These are phyloP conservation scores for Hylomyscus alleni DNA, from an alignment of 2,797 vertebrate species.

Conservation along the genomic window DNA sequence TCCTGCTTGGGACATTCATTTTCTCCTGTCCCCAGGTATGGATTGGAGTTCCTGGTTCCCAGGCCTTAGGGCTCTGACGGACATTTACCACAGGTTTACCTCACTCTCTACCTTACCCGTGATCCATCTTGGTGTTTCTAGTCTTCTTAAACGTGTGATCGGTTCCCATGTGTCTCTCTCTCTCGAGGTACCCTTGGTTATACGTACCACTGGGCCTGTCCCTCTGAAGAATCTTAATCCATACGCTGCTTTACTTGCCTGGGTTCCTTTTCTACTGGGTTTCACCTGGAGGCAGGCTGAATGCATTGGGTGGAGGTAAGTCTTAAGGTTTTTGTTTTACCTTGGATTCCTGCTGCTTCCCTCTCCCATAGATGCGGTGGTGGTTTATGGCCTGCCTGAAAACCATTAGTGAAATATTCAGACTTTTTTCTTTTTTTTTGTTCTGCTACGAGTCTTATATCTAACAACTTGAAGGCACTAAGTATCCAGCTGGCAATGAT, in stretches of 20 bases:
- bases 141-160: not conserved
- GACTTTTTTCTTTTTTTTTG: not conserved
- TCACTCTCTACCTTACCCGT: not conserved
- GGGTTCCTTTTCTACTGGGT: constrained; percentile 60
- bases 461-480: constrained; percentile 75
- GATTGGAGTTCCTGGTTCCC: not conserved
- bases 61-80: not conserved
- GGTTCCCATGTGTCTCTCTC: not conserved
- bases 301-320: constrained; percentile 48
- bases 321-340: not conserved
- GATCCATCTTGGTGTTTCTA: not conserved
- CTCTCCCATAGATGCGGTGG: not conserved
- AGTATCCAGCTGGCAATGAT: constrained; percentile 63
- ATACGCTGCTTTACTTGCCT: constrained; percentile 71
- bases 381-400: not conserved
- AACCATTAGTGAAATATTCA: not conserved
- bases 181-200: not conserved
- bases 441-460: constrained; percentile 30
- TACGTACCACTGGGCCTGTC: not conserved
- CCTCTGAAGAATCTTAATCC: not conserved
- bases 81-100: not conserved
- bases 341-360: not conserved
- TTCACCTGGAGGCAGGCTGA: constrained; percentile 40
- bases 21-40: too few species aligned
- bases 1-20: not conserved